Evolutionary conservation across 2,113 vertebrate species (phyloP).

Genomic region (Ammodytes dubius): DNA sequence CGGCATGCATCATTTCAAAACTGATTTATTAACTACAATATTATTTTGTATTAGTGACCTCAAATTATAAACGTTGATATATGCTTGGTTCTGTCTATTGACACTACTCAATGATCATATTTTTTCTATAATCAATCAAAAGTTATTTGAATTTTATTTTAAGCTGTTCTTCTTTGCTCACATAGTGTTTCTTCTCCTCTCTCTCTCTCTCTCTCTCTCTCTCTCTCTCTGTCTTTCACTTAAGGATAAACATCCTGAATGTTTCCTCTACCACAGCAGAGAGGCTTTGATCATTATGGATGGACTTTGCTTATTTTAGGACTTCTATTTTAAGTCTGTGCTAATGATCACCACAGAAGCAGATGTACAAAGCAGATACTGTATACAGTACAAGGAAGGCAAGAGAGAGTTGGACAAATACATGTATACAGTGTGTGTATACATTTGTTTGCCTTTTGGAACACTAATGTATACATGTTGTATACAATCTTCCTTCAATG

Average conservation of each 20-base stretch:
- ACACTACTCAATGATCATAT: slow-evolving; percentile 3
- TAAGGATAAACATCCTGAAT: slow-evolving; percentile 60
- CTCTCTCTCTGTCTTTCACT: slow-evolving; percentile 38
- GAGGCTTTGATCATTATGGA: slow-evolving; percentile 74
- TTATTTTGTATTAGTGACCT: neutral
- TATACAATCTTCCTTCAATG: slow-evolving; percentile 18
- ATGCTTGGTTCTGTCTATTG: neutral
- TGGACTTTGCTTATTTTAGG: slow-evolving; percentile 71
- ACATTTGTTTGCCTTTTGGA: slow-evolving; percentile 19
- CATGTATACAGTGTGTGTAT: slow-evolving; percentile 3
- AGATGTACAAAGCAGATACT: slow-evolving; percentile 44
- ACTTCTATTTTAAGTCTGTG: slow-evolving; percentile 58
- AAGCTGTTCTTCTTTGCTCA: slow-evolving; percentile 7
- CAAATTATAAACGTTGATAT: slow-evolving; percentile 23
- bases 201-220: neutral
- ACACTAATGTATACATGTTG: no score
- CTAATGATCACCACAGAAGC: slow-evolving; percentile 65
- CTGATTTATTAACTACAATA: slow-evolving; percentile 15
- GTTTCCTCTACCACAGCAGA: slow-evolving; percentile 64
- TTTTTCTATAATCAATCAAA: slow-evolving; percentile 30
- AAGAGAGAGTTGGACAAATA: neutral
- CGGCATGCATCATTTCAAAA: neutral
- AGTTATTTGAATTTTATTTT: neutral
- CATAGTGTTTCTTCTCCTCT: slow-evolving; percentile 4
- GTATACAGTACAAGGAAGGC: neutral